Percentiles rank a stretch among this genome's conserved stretches.
phyloP scores from a whole-genome alignment of 2,797 vertebrate species.

The Hoplostethus atlanticus region DNA sequence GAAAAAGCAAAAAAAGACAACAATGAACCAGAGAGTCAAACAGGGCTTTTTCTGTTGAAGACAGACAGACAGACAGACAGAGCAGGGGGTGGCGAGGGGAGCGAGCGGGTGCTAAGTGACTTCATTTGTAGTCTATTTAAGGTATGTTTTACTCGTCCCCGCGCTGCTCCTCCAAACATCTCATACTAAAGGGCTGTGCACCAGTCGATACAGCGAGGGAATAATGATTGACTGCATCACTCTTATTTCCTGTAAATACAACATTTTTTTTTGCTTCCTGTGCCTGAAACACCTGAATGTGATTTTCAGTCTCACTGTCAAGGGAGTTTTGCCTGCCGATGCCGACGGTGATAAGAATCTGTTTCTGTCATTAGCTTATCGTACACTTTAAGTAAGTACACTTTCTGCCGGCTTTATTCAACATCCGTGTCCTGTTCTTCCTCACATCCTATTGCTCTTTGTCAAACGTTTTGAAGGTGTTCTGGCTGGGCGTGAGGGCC shows the following conservation, averaged over 20 bases:
- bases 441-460: slow-evolving; percentile 78
- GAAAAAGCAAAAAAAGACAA: slow-evolving; percentile 78
- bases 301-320: slow-evolving; percentile 66
- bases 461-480: slow-evolving; percentile 70
- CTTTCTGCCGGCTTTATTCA: slow-evolving; percentile 73
- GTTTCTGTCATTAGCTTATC: slow-evolving; percentile 74
- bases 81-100: slow-evolving; percentile 73
- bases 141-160: slow-evolving; percentile 83
- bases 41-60: slow-evolving; percentile 77
- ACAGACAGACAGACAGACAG: slow-evolving; percentile 67
- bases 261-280: slow-evolving; percentile 60
- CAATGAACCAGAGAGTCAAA: slow-evolving; percentile 80
- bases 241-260: slow-evolving; percentile 74
- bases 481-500: slow-evolving; percentile 72
- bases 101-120: slow-evolving; percentile 82
- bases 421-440: slow-evolving; percentile 81
- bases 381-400: slow-evolving; percentile 59
- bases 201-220: slow-evolving; percentile 67
- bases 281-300: slow-evolving; percentile 63
- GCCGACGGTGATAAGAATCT: slow-evolving; percentile 70
- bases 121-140: slow-evolving; percentile 86
- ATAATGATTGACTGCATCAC: slow-evolving; percentile 64
- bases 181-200: slow-evolving; percentile 61
- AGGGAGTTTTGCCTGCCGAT: slow-evolving; percentile 71
- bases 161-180: slow-evolving; percentile 73